Percentiles rank a stretch among this genome's conserved stretches.
These are phyloP conservation scores for Cyprinella venusta DNA, from an alignment of 2,797 vertebrate species.

Conservation along the genomic window DNA sequence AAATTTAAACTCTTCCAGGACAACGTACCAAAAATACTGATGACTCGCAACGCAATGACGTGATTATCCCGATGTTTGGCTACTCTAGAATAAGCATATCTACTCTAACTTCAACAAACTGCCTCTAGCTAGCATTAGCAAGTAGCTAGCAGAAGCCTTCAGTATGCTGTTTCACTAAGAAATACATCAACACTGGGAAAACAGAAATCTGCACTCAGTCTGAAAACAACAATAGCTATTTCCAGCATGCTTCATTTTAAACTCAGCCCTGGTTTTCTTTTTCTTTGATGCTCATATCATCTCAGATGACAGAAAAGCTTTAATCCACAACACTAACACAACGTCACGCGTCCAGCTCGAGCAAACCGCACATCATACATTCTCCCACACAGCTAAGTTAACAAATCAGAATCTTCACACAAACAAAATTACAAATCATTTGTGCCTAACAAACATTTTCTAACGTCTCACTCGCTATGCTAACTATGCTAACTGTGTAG, in stretches of 20 bases:
- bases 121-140: not conserved
- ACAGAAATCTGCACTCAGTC: not conserved
- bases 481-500: not conserved
- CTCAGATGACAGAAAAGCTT: not conserved
- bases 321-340: not conserved
- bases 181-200: not conserved
- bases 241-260: not conserved
- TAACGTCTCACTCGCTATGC: not conserved
- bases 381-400: not conserved
- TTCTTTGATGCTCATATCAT: not conserved
- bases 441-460: not conserved
- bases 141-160: not conserved
- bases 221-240: not conserved
- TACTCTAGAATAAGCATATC: not conserved
- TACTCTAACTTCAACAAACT: not conserved
- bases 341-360: not conserved
- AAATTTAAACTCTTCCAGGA: not conserved
- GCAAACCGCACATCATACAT: not conserved
- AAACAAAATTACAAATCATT: not conserved
- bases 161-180: not conserved
- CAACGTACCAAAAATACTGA: not conserved
- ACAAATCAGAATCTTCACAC: constrained; percentile 2
- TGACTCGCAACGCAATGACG: not conserved
- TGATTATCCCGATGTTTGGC: not conserved
- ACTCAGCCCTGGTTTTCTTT: not conserved